A percentile compares a stretch with the other conserved stretches of the same genome.
These are phyloP conservation scores for Coracopsis vasa DNA, from an alignment of 2,113 vertebrate species.

Conservation along the genomic window DNA sequence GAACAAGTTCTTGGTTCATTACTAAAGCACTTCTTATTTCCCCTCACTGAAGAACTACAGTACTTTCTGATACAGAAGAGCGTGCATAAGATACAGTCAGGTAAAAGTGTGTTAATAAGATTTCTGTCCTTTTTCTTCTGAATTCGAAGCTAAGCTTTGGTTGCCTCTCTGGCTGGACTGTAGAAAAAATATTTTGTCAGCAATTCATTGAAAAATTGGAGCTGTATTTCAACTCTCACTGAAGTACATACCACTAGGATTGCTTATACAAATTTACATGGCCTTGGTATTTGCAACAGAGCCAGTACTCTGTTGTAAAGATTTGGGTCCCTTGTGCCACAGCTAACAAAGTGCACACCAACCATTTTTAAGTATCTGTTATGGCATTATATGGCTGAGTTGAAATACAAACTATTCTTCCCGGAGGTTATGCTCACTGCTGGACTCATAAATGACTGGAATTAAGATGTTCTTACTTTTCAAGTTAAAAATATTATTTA, in stretches of 20 bases:
- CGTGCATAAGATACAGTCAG: neutral
- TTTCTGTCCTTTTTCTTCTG: neutral
- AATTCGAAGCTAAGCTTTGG: neutral
- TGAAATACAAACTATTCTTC: neutral
- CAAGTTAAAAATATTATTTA: neutral
- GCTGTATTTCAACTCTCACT: neutral
- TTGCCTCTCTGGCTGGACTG: neutral
- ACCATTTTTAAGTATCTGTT: neutral
- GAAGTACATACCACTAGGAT: neutral
- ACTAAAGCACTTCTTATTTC: neutral
- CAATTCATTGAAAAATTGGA: neutral
- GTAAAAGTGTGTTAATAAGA: neutral
- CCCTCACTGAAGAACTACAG: too few species aligned
- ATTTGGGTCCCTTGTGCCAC: neutral
- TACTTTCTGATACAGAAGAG: neutral
- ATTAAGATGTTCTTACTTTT: neutral
- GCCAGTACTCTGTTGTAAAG: neutral
- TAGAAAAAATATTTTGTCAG: slow-evolving; percentile 11
- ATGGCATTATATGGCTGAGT: neutral
- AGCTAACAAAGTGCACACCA: neutral
- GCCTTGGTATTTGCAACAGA: neutral
- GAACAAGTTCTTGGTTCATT: neutral
- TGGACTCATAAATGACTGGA: neutral
- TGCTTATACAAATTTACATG: neutral
- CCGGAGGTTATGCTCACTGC: neutral